Evolutionary conservation across 2,888 invertebrate species (phyloP).

Genomic region (Drosophila merina): DNA sequence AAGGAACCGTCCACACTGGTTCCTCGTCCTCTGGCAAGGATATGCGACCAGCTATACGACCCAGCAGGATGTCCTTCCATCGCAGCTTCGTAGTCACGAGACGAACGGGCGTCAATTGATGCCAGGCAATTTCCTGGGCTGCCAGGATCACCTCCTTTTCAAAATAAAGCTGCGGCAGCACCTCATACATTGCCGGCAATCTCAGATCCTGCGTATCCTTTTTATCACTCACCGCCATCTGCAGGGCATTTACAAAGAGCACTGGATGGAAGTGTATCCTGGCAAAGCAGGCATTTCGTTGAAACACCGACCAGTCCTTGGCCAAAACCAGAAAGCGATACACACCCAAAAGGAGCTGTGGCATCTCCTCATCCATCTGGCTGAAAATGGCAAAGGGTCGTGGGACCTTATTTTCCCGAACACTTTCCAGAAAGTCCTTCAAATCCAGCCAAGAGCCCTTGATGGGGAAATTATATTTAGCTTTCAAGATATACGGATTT

Average conservation of each 20-base stretch:
- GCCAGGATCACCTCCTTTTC: slow-evolving; percentile 80
- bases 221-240: slow-evolving; percentile 87
- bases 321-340: slow-evolving; percentile 81
- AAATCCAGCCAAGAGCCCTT: slow-evolving; percentile 51
- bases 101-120: slow-evolving; percentile 45
- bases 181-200: slow-evolving; percentile 90
- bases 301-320: slow-evolving; percentile 87
- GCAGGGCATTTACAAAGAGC: slow-evolving; percentile 89
- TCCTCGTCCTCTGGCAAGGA: slow-evolving; percentile 2
- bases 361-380: slow-evolving; percentile 52
- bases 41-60: not conserved
- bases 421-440: slow-evolving; percentile 50
- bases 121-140: slow-evolving; percentile 61
- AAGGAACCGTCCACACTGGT: slow-evolving; percentile 33
- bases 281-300: slow-evolving; percentile 86
- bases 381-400: slow-evolving; percentile 57
- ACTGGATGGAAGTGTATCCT: slow-evolving; percentile 89
- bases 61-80: slow-evolving; percentile 46
- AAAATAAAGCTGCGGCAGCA: slow-evolving; percentile 90
- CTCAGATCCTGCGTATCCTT: slow-evolving; percentile 87
- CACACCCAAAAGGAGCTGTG: slow-evolving; percentile 58
- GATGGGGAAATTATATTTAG: not conserved
- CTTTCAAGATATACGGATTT: not conserved
- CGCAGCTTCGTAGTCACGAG: slow-evolving; percentile 18
- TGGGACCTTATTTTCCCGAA: slow-evolving; percentile 48